Evolutionary conservation across 2,797 vertebrate genomes (phyloP).

Genomic region (Chelonia mydas): DNA sequence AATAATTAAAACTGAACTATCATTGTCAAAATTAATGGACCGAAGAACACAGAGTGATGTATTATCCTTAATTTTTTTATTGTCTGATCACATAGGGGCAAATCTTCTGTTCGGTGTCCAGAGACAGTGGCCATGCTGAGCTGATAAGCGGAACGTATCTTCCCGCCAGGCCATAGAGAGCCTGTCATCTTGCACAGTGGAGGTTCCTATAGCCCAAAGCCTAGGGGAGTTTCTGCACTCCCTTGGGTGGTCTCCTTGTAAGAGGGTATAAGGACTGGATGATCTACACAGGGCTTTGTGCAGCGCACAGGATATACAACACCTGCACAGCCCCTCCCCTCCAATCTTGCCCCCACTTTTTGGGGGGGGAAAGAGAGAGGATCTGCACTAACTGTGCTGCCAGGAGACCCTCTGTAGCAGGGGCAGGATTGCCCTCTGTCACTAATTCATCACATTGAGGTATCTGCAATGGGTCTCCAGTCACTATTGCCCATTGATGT

Average conservation of each 20-base stretch:
- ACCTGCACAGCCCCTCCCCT: not conserved
- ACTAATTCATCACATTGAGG: not conserved
- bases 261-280: not conserved
- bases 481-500: not conserved
- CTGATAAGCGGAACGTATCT: not conserved
- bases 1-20: not conserved
- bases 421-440: not conserved
- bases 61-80: not conserved
- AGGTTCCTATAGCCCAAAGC: not conserved
- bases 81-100: not conserved
- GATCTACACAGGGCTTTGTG: rapidly evolving
- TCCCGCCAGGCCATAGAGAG: not conserved
- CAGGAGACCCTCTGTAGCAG: not conserved
- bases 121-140: not conserved
- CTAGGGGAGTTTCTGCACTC: not conserved
- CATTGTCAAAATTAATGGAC: not conserved
- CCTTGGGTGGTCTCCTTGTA: not conserved
- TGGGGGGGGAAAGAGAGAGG: not conserved
- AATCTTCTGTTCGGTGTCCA: rapidly evolving
- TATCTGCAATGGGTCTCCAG: not conserved
- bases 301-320: not conserved
- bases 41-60: not conserved
- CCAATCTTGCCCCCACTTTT: not conserved
- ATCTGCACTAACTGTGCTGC: not conserved
- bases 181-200: not conserved